These are phyloP conservation scores for Bambusicola thoracicus DNA, from an alignment of 2,113 vertebrate species.

Conservation along the genomic window DNA sequence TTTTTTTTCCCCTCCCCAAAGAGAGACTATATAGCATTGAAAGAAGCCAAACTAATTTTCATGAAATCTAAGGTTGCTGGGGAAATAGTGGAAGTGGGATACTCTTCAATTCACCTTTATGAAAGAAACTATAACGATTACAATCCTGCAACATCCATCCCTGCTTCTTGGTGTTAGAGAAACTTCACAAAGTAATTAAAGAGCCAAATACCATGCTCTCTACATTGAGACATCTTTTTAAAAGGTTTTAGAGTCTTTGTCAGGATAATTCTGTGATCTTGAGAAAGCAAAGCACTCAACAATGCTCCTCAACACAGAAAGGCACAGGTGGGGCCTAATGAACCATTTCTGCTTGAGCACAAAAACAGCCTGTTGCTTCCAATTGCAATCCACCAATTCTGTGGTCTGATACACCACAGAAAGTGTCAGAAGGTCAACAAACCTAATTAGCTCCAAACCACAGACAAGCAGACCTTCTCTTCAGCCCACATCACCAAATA, in stretches of 20 bases:
- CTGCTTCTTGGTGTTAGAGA: neutral
- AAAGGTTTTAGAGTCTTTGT: neutral
- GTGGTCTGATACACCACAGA: neutral
- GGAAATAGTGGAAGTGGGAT: neutral
- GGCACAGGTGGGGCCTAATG: neutral
- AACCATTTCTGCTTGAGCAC: neutral
- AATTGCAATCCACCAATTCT: no score
- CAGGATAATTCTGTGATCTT: neutral
- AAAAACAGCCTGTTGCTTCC: neutral
- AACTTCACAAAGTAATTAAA: neutral
- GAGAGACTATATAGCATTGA: neutral
- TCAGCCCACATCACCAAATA: conserved; percentile 6
- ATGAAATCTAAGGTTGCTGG: neutral
- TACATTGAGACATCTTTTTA: neutral
- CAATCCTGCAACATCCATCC: neutral
- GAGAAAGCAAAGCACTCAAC: neutral
- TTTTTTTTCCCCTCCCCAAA: neutral
- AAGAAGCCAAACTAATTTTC: neutral
- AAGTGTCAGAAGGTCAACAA: neutral
- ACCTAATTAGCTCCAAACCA: conserved; percentile 12
- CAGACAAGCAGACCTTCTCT: conserved; percentile 23
- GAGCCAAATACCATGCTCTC: neutral
- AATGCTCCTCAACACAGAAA: neutral
- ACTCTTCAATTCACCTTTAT: neutral
- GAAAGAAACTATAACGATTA: neutral